Evolutionary conservation across 2,113 vertebrate genomes (phyloP).

Genomic region (Macquaria ambigua): DNA sequence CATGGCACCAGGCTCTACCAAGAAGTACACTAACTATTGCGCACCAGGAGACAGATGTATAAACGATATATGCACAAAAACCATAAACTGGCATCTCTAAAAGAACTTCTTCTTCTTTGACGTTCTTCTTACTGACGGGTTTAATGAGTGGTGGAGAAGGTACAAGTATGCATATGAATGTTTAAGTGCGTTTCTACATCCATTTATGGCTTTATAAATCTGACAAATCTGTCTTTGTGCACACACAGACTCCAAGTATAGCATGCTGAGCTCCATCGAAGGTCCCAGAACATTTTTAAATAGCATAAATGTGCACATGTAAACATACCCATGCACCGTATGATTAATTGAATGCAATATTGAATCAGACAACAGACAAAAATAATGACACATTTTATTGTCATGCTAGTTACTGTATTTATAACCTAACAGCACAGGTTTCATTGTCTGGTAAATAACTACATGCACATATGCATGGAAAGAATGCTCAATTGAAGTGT

Average conservation of each 20-base stretch:
- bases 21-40: not conserved
- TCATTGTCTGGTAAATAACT: not conserved
- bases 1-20: not conserved
- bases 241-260: not conserved
- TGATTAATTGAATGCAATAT: not conserved
- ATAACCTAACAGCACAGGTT: not conserved
- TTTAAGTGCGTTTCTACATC: too few species aligned
- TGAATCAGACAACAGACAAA: not conserved
- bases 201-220: not conserved
- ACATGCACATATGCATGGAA: not conserved
- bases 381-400: not conserved
- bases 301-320: not conserved
- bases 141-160: too few species aligned
- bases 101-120: not conserved
- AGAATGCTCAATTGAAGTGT: slow-evolving; percentile 7
- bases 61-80: too few species aligned
- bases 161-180: too few species aligned
- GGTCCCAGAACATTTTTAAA: not conserved
- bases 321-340: not conserved
- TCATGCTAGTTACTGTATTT: not conserved
- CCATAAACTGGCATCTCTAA: not conserved
- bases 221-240: too few species aligned
- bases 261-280: not conserved
- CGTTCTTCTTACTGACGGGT: not conserved
- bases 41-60: not conserved